Conservation (phyloP, 2,113 vertebrate genomes). For the Mastomys coucha region DNA sequence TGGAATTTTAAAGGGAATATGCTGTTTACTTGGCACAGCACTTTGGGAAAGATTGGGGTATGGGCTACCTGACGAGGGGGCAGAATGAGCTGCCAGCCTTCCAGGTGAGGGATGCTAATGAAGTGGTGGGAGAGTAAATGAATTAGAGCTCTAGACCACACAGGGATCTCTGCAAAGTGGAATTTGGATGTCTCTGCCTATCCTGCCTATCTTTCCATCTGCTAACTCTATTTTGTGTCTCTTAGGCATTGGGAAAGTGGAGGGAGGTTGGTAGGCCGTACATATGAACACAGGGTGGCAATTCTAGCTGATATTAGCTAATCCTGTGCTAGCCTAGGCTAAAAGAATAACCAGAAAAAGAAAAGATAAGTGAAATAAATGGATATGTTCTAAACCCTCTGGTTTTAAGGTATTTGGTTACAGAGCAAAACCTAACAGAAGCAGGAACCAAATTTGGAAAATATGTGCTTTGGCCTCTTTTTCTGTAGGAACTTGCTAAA, state of each 20-base stretch:
- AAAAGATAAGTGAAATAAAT: not conserved
- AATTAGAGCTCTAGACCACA: not conserved
- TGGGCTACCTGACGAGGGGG: not conserved
- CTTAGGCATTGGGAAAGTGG: not conserved
- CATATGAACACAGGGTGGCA: not conserved
- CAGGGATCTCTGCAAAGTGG: not conserved
- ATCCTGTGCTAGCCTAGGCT: not conserved
- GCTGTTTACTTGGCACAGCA: not conserved
- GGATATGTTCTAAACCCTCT: not conserved
- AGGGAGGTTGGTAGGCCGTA: not conserved
- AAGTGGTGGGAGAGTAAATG: not conserved
- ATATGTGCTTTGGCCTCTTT: conserved; percentile 9
- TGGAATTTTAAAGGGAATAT: conserved; percentile 6
- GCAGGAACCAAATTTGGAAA: conserved; percentile 13
- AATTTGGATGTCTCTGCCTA: not conserved
- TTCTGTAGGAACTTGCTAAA: conserved; percentile 24
- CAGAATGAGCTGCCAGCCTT: not conserved
- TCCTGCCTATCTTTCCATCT: not conserved
- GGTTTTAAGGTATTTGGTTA: not conserved
- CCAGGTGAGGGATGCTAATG: not conserved
- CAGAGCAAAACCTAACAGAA: not conserved
- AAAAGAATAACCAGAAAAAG: not conserved
- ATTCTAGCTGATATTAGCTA: not conserved
- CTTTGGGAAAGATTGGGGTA: not conserved
- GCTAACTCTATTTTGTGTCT: not conserved